A percentile compares a stretch with the other conserved stretches of the same genome.
Conservation (phyloP, 2,888 invertebrate species). For the Pseudococcus jackbeardsleyi region DNA sequence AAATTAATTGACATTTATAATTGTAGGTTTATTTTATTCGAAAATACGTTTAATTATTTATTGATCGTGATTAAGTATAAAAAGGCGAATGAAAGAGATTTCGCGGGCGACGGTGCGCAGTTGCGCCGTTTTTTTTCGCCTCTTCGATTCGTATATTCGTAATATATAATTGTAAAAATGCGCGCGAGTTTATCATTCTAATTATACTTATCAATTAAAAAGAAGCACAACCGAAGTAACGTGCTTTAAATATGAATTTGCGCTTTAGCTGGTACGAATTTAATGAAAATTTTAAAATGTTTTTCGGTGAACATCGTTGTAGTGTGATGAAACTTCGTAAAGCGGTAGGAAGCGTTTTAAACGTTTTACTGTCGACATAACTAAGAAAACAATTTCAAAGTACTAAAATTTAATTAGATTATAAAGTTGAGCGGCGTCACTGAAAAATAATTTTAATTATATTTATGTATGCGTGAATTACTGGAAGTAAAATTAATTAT, state of each 20-base stretch:
- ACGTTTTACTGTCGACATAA: slow-evolving; percentile 55
- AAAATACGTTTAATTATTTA: slow-evolving; percentile 60
- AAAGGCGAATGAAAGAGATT: slow-evolving; percentile 34
- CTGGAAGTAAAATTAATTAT: slow-evolving; percentile 43
- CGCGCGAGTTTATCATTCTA: slow-evolving; percentile 43
- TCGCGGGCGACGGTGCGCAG: slow-evolving; percentile 13
- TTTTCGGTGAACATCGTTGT: slow-evolving; percentile 42
- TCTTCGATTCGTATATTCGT: slow-evolving; percentile 4
- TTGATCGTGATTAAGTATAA: slow-evolving; percentile 52
- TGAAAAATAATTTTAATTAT: slow-evolving; percentile 52
- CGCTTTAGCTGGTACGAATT: slow-evolving; percentile 50
- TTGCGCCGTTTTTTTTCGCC: neutral
- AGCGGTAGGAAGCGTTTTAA: slow-evolving; percentile 53
- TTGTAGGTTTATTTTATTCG: slow-evolving; percentile 51
- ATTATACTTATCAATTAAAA: slow-evolving; percentile 54
- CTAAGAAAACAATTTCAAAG: slow-evolving; percentile 55
- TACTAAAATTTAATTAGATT: slow-evolving; percentile 54
- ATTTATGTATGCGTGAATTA: slow-evolving; percentile 52
- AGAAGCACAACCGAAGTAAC: slow-evolving; percentile 50
- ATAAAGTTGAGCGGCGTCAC: slow-evolving; percentile 45
- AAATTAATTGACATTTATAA: slow-evolving; percentile 61
- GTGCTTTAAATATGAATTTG: slow-evolving; percentile 52
- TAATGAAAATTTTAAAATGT: slow-evolving; percentile 55
- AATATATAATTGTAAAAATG: slow-evolving; percentile 23
- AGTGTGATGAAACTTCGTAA: slow-evolving; percentile 51